phyloP scores from a whole-genome alignment of 2,888 invertebrate genomes.

The Volucella bombylans region DNA sequence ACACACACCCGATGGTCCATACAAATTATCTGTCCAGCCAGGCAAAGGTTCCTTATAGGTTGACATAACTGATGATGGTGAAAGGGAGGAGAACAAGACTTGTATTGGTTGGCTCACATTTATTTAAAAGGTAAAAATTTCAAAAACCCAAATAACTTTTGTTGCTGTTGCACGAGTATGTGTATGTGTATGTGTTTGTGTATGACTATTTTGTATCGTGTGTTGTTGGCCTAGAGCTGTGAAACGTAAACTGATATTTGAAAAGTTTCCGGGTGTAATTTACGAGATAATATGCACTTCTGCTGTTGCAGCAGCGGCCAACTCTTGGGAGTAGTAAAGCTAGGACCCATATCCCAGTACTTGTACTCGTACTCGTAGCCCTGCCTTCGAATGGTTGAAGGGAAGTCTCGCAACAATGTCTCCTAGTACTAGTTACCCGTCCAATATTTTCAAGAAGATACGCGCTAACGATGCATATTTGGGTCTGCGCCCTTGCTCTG shows the following conservation, averaged over 20 bases:
- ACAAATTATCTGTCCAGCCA: slow-evolving; percentile 83
- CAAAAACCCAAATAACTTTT: slow-evolving; percentile 50
- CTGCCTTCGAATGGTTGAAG: slow-evolving; percentile 24
- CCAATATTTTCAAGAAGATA: slow-evolving; percentile 60
- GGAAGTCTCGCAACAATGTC: slow-evolving; percentile 65
- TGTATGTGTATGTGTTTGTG: too few relatives aligned
- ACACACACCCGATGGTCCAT: slow-evolving; percentile 82
- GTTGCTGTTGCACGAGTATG: neutral
- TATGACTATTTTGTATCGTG: neutral
- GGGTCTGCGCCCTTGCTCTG: slow-evolving; percentile 43
- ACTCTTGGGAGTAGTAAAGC: too few relatives aligned
- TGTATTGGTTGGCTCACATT: slow-evolving; percentile 12
- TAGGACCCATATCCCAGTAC: too few relatives aligned
- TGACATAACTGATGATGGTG: slow-evolving; percentile 80
- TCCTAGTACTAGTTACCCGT: slow-evolving; percentile 36
- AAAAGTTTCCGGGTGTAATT: slow-evolving; percentile 71
- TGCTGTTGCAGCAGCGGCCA: slow-evolving; percentile 13
- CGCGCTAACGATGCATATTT: slow-evolving; percentile 67
- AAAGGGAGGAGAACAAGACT: slow-evolving; percentile 26
- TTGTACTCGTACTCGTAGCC: too few relatives aligned
- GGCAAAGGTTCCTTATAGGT: slow-evolving; percentile 83
- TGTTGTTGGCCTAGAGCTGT: slow-evolving; percentile 46
- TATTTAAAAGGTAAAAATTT: slow-evolving; percentile 47
- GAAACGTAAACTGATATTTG: slow-evolving; percentile 67
- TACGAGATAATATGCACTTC: slow-evolving; percentile 58